Evolutionary conservation across 2,113 vertebrate genomes (phyloP), one percentile per base, ranked within the genome.

Genomic region (Microtus ochrogaster): DNA sequence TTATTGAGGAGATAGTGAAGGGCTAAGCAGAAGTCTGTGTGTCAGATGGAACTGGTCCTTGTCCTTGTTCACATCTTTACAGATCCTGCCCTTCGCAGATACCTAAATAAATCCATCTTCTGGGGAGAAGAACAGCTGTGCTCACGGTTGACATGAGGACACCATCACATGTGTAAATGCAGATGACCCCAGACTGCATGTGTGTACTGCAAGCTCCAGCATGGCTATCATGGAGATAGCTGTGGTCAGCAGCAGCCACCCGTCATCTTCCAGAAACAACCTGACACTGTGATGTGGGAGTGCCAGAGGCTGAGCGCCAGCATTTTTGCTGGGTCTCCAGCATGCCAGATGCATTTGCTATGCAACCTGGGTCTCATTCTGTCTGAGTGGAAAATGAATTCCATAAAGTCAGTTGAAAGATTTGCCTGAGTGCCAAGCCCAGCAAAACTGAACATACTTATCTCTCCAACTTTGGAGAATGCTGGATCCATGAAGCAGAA

Each of bases 311-410:
- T 5, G 28, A 94, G 28, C 33, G 90, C 12, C n/a, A 39, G 22
- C 30, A 84, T 78, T 74, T 33, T 79, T 84, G 47, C 84, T 87
- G 65, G 63, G 41, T 78, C 22, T 83, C 68, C 79, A 9, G 4
- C 36, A n/a, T 36, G 66, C 39, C 47, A 77, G 39, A 65, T 52
- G 16, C 30, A 93, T 88, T 93, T 52, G 52, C 65, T 72, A 36
- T 52, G 12, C 1, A 68, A 74, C 33, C 65, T 47, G 41, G 39
- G 63, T 83, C 76, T 89, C 66, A 12, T 65, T 91, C 96, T 90
- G 68, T 96, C 84, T 28, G 88, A 90, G 72, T 76, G 4, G 63
- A 97, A 96, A 92, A 78, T 58, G 52, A 68, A 21, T 55, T 96
- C 73, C 65, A 73, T 90, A 82, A 96, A 93, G 90, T 55, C 11